phyloP scores from a whole-genome alignment of 1,140 invertebrate genomes.

The Ips nitidus region DNA sequence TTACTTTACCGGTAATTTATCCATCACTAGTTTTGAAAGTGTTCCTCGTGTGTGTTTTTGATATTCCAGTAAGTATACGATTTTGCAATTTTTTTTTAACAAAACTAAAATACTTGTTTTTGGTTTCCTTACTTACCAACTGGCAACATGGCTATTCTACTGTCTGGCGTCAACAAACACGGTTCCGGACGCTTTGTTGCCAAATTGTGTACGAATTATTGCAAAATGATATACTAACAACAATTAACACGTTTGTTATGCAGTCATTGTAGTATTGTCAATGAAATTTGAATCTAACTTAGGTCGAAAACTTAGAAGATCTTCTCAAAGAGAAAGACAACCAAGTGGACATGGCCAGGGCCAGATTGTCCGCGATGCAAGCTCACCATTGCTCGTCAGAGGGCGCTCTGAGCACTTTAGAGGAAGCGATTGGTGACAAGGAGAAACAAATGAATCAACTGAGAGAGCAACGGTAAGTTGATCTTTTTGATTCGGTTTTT shows the following conservation, averaged over 20 bases:
- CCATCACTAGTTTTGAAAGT: no score
- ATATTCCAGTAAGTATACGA: background rate
- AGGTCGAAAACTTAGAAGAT: conserved; percentile 98
- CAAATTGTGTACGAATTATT: background rate
- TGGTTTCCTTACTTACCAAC: background rate
- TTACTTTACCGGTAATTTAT: no score
- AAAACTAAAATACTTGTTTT: background rate
- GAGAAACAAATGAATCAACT: conserved; percentile 94
- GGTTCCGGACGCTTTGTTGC: background rate
- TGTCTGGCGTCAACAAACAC: background rate
- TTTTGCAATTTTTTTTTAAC: background rate
- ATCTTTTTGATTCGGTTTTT: background rate
- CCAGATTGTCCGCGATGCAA: conserved; percentile 86
- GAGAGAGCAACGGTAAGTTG: conserved; percentile 48
- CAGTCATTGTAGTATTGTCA: no score
- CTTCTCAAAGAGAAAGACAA: conserved; percentile 97
- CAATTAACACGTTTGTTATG: no score
- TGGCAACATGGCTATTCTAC: background rate
- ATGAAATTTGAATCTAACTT: conserved; percentile 15
- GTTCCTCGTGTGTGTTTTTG: no score
- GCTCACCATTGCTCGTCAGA: conserved; percentile 90
- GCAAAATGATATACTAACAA: no score
- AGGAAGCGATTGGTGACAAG: conserved; percentile 95
- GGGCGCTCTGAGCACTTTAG: conserved; percentile 86
- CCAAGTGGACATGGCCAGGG: conserved; percentile 92